A percentile compares a stretch with the other conserved stretches of the same genome.
Evolutionary conservation across 2,888 invertebrate species (phyloP).

Genomic region (Linyphia triangularis): DNA sequence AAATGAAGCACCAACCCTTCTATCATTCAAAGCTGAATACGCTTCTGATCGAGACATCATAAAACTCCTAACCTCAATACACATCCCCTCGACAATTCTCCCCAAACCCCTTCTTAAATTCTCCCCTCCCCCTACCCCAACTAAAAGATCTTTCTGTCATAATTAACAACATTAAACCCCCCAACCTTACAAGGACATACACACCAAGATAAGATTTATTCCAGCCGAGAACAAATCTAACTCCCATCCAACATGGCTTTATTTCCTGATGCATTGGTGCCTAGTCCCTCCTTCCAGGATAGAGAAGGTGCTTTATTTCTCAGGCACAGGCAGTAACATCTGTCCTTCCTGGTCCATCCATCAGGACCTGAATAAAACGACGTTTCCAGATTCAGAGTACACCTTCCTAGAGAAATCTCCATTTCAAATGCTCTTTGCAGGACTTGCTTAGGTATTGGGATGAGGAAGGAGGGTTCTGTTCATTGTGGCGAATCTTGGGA

Average conservation of each 20-base stretch:
- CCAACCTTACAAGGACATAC: not conserved
- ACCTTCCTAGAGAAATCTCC: not conserved
- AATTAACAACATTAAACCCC: not conserved
- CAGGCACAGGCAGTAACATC: constrained; percentile 9
- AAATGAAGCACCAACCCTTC: too few relatives aligned
- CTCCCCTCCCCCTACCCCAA: too few relatives aligned
- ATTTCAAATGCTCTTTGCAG: not conserved
- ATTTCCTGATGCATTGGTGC: not conserved
- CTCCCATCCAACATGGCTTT: constrained; percentile 28
- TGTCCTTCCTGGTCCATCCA: constrained; percentile 40
- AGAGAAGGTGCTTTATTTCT: constrained; percentile 1
- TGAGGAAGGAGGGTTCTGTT: not conserved
- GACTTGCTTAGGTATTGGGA: not conserved
- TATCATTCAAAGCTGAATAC: too few relatives aligned
- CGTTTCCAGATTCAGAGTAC: not conserved
- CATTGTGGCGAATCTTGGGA: not conserved
- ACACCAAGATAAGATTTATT: not conserved
- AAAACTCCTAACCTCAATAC: too few relatives aligned
- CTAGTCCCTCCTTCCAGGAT: too few relatives aligned
- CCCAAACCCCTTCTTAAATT: too few relatives aligned
- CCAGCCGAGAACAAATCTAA: not conserved
- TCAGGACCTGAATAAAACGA: constrained; percentile 39
- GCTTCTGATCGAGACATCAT: too few relatives aligned
- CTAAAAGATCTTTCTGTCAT: not conserved
- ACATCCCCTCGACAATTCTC: too few relatives aligned